Base-by-base conservation (phyloP, 1,140 invertebrate genomes). In the Drosophila erecta region DNA sequence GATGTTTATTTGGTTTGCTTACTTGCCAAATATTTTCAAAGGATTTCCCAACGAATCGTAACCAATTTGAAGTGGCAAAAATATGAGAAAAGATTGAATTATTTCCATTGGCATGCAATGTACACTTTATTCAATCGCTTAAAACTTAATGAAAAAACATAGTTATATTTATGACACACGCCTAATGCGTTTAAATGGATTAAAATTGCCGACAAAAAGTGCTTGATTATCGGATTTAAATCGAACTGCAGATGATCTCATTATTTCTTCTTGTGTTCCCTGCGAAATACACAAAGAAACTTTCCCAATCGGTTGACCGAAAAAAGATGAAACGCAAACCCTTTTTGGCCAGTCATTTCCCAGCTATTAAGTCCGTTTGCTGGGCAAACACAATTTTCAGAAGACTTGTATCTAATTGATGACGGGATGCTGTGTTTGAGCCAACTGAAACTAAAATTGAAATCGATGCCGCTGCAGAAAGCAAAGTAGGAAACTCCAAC, bases 401-500 rank as follows among this genome's bases (percentile, higher is more conserved):
- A 56, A 35, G 49, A 59, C 27, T 57, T 54, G 43, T 65, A 47
- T 57, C 54, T 69, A 77, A 80, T 77, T 81, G 83, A 70, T 66
- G 66, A 46, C 40, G 33, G 57, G 49, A 57, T 51, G 38, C 50
- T 72, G 51, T 72, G 51, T 44, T 70, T 55, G 12, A 56, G 15
- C 33, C 12, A 64, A 14, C 12, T 30, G 55, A 44, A 70, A 59
- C 40, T 49, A 44, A 70, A 81, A 62, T 62, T 75, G 77, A 77
- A 85, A 87, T 81, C 81, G 64, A 87, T 87, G 59, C 74, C 50
- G 37, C 35, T 24, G 12, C 24, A 20, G 33, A 69, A 37, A 47
- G 33, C 24, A 17, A 40, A 65, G 47, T 22, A 30, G 24, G 27
- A 38, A 46, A 54, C 35, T 33, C 15, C 40, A 55, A 67, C 33